phyloP scores from a whole-genome alignment of 2,888 invertebrate species.

The Anodontia alba region DNA sequence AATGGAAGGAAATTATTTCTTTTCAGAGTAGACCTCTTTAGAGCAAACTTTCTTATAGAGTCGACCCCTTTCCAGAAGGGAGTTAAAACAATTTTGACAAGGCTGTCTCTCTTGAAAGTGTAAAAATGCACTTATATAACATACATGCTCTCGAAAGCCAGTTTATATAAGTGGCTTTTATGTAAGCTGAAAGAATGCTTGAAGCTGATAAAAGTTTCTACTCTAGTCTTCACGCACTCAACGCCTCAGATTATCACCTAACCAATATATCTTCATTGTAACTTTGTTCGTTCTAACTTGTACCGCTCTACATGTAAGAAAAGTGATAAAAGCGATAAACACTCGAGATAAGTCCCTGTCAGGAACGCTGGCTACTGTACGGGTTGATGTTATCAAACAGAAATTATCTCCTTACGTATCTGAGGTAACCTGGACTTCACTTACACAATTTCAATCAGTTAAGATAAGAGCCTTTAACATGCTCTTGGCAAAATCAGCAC shows the following conservation, averaged over 20 bases:
- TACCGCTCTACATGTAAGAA: conserved; percentile 8
- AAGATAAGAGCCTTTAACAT: not conserved
- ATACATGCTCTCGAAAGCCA: too few species aligned
- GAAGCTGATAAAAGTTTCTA: not conserved
- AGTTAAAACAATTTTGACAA: too few species aligned
- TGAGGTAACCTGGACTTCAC: not conserved
- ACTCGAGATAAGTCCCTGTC: not conserved
- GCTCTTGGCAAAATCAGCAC: too few species aligned
- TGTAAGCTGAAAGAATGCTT: not conserved
- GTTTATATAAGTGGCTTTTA: conserved; percentile 11
- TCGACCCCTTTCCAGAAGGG: too few species aligned
- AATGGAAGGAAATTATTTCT: too few species aligned
- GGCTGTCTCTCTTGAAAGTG: too few species aligned
- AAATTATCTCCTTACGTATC: not conserved
- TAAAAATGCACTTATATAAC: too few species aligned
- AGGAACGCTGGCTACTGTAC: not conserved
- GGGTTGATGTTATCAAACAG: not conserved
- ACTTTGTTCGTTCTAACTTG: conserved; percentile 30
- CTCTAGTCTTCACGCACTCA: not conserved
- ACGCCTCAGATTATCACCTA: not conserved
- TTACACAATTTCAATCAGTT: not conserved
- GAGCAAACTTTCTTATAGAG: too few species aligned
- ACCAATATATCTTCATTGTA: not conserved
- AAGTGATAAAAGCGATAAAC: not conserved
- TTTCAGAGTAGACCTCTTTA: too few species aligned